Evolutionary conservation across 2,113 vertebrate species (phyloP), one percentile per base, ranked within the genome.

Genomic region (Lamprotornis superbus): DNA sequence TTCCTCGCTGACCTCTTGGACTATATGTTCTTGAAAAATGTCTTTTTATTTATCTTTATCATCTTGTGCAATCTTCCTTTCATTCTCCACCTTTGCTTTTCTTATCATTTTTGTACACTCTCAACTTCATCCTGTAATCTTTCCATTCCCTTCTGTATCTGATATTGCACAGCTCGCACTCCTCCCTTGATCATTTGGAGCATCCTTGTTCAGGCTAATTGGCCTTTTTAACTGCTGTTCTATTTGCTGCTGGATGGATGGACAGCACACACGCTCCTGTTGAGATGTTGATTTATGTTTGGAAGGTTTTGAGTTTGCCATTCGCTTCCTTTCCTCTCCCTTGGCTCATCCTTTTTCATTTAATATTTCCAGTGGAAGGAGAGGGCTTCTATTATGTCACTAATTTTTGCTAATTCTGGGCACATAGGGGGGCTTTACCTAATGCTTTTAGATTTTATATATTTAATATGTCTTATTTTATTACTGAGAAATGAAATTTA

Each of bases 31-130:
- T 92, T 95, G 92, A 93, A 97, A 97, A 97, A 96, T 94, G 80
- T 92, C 93, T 94, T 96, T 89, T 96, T 97, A 93, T 96, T 96
- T 97, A 96, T 97, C 92, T 92, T 96, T 94, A 95, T 97, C 92
- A 92, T 93, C 92, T 93, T 3, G 21, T 53, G 92, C 94, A 96
- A 92, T 96, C 95, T 96, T 96, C 93, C 86, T 82, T 94, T 95
- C 95, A 91, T 95, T 95, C 94, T 95, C 92, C 88, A 97, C 94
- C 95, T 96, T 96, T 96, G 92, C 90, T 93, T 95, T 93, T 57
- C 93, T 96, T 96, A 97, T 96, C 88, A 65, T 89, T 94, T 93
- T 94, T 94, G 82, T 84, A 49, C 92, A 94, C 93, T 97, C 93
- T 95, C 90, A 93, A 91, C 94, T 96, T 95, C 93, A 96, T 94